phyloP scores from a whole-genome alignment of 2,797 vertebrate genomes.

The Chelonia mydas region DNA sequence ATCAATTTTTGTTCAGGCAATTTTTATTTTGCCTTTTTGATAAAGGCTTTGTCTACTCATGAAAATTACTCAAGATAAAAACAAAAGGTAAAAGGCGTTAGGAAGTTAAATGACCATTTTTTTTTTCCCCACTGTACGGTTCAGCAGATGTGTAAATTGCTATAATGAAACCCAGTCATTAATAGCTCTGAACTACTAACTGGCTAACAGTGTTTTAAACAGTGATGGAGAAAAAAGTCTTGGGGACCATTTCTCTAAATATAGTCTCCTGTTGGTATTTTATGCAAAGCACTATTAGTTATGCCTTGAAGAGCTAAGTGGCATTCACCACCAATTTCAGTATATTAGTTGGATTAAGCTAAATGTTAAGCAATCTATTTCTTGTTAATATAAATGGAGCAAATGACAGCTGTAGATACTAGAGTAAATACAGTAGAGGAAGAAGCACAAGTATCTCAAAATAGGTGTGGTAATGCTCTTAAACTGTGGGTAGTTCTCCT shows the following conservation, averaged over 20 bases:
- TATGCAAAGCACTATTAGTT: slow-evolving; percentile 3
- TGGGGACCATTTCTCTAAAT: slow-evolving; percentile 5
- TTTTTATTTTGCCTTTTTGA: neutral
- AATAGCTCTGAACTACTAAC: slow-evolving; percentile 31
- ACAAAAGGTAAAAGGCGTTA: neutral
- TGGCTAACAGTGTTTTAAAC: slow-evolving; percentile 19
- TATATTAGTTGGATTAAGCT: slow-evolving; percentile 35
- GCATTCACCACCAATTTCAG: neutral
- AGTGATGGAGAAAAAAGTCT: neutral
- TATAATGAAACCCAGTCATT: neutral
- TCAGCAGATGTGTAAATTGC: neutral
- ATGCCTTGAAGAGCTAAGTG: neutral
- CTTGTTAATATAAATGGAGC: slow-evolving; percentile 51
- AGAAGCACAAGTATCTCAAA: neutral
- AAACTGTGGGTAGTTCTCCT: slow-evolving; percentile 17
- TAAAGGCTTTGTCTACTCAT: slow-evolving; percentile 9
- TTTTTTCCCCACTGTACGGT: neutral
- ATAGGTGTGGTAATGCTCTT: neutral
- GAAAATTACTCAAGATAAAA: neutral
- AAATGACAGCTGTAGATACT: slow-evolving; percentile 51
- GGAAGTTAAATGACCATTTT: neutral
- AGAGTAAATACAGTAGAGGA: neutral
- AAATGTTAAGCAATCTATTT: slow-evolving; percentile 19
- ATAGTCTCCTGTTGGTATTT: neutral
- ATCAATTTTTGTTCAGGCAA: slow-evolving; percentile 35